Base-by-base conservation (phyloP, 2,888 invertebrate species). In the Phasia obesa region DNA sequence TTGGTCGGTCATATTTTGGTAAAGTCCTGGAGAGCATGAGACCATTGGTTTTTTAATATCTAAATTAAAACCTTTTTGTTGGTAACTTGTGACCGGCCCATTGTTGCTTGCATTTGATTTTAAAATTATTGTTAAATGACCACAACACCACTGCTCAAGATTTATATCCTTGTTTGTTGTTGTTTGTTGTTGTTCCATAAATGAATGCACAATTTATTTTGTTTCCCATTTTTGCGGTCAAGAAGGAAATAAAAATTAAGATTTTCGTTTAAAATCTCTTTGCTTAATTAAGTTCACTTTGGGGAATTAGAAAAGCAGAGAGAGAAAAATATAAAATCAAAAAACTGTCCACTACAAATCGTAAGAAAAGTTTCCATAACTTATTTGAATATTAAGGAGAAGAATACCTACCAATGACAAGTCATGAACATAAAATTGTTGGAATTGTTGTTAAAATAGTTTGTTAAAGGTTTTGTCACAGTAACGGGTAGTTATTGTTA, bases 61-160 rank as follows among this genome's bases (percentile, higher is more conserved):
- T 65, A 21, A 67, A 79, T 57, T 59, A 11, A 13, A 51, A 42
- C 6, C 38, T 35, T 35, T 35, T 35, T 35, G 2, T 35, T 13
- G 6, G 23, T 17, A 47, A 47, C n/a, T 53, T 69, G 7, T 53
- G 49, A 25, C 6, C 44, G 49, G 38, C 6, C 44, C 35, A 44
- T 31, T 51, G 13, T 25, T 42, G 5, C 0, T 19, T 47, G 25
- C 11, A 17, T 62, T 67, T 55, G 59, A 60, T 80, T 74, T 67
- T 67, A 60, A 79, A 83, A 76, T 83, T 74, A 78, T 82, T 75
- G 49, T 62, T 55, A 79, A 79, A 60, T 83, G 83, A 83, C 83
- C 83, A 67, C 83, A 79, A 79, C 75, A 79, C 59, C 75, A 79
- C 62, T 76, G 79, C 65, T 73, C 59, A 79, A 79, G 83, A 83